Conservation (phyloP, 2,797 vertebrate species). For the Cyprinella venusta region DNA sequence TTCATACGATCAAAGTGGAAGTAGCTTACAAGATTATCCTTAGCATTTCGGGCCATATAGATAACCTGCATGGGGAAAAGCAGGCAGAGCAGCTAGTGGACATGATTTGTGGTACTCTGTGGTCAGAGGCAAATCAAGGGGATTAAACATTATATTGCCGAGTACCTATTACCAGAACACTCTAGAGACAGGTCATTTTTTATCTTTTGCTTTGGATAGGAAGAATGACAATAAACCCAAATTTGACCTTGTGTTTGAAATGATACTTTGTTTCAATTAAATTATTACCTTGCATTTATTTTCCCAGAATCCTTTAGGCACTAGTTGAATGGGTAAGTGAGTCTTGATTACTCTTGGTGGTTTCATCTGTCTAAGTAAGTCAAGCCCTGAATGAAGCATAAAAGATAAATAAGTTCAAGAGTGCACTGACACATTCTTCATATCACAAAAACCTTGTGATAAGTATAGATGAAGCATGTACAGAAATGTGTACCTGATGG, state of each 20-base stretch:
- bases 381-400: slow-evolving; percentile 71
- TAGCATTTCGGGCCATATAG: slow-evolving; percentile 91
- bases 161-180: neutral
- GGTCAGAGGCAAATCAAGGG: neutral
- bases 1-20: slow-evolving; percentile 91
- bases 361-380: slow-evolving; percentile 70
- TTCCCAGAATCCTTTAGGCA: slow-evolving; percentile 88
- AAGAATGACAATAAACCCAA: neutral
- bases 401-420: neutral
- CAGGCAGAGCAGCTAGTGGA: neutral
- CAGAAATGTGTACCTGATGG: slow-evolving; percentile 71
- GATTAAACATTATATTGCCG: neutral
- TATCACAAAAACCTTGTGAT: neutral
- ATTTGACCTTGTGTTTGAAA: neutral
- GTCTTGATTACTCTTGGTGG: slow-evolving; percentile 89
- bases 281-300: slow-evolving; percentile 86
- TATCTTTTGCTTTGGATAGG: neutral
- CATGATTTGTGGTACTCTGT: neutral
- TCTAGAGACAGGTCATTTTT: neutral
- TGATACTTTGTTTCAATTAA: too few relatives aligned
- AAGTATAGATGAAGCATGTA: neutral
- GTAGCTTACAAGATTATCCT: slow-evolving; percentile 93
- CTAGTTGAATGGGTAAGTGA: slow-evolving; percentile 81
- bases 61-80: slow-evolving; percentile 78
- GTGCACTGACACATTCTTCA: neutral